Conservation (phyloP, 1,140 invertebrate genomes). For the Leptonema lineaticorne region DNA sequence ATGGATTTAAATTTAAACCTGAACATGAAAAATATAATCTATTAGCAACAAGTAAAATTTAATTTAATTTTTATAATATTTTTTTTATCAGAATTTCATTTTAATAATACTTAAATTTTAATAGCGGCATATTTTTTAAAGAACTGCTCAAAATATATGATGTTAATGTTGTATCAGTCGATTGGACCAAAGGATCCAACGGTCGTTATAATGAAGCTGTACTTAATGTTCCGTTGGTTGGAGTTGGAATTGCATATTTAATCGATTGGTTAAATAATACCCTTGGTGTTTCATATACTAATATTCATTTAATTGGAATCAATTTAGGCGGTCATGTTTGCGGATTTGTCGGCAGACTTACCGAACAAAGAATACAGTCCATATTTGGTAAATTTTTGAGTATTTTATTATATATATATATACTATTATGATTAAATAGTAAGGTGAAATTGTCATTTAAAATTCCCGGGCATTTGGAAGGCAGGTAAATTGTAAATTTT, state of each 20-base stretch:
- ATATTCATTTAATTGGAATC: slow-evolving; percentile 84
- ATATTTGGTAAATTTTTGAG: background rate
- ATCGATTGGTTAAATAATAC: slow-evolving; percentile 27
- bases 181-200: slow-evolving; percentile 21
- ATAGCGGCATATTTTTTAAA: too few species aligned
- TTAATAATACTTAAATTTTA: too few species aligned
- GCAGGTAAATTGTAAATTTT: too few species aligned
- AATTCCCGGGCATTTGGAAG: too few species aligned
- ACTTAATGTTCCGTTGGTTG: slow-evolving; percentile 45
- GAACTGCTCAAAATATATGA: slow-evolving; percentile 45
- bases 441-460: too few species aligned
- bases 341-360: slow-evolving; percentile 66
- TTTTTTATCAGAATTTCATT: too few species aligned
- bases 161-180: slow-evolving; percentile 36
- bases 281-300: slow-evolving; percentile 46
- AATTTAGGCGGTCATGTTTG: slow-evolving; percentile 85
- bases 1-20: too few species aligned
- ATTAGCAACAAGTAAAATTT: too few species aligned
- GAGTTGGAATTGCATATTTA: slow-evolving; percentile 53
- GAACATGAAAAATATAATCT: too few species aligned
- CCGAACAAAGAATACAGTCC: background rate
- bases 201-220: slow-evolving; percentile 46
- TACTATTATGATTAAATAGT: too few species aligned
- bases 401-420: too few species aligned
- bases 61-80: too few species aligned